Base-by-base conservation (phyloP, 2,888 invertebrate genomes). In the Drosophila kuntzei region DNA sequence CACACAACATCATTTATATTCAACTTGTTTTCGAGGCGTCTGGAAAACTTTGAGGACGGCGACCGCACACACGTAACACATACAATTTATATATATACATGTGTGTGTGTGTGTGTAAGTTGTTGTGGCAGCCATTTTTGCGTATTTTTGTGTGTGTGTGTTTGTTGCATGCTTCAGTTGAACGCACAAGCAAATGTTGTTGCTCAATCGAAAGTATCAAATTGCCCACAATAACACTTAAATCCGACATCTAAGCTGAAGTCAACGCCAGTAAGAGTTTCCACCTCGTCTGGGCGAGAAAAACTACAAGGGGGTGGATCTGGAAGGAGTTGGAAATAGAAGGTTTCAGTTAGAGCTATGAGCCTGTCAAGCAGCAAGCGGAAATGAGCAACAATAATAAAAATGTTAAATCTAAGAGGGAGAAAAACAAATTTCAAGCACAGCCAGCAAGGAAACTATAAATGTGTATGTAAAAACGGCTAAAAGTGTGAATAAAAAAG, bases 171-270 rank as follows among this genome's bases (percentile, higher is more conserved):
- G 88, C 75, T 80, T 70, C 83, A 86, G 68, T 87, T 82, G 83
- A 83, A 86, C 83, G 83, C 84, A 80, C 84, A 83, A 80, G 80
- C 80, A 80, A 88, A 89, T 86, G 84, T 81, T 89, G 79, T 87
- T 87, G 83, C 83, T 88, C 89, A 90, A 90, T 90, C 89, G 89
- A 89, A 90, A 90, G 87, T 90, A 89, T 90, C 86, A 83, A 90
- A 90, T 90, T 87, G 88, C 90, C 87, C 88, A 83, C 86, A 90
- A 89, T 89, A 87, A 89, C 89, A 90, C 90, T 90, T 87, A 83
- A 84, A 87, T 78, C 87, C 87, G 66, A 76, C 76, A 73, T 68
- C 76, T 69, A 77, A 77, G 83, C 75, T 55, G 63, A 86, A 88
- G 80, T 80, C 83, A 87, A 71, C 82, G 60, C 25, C 41, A 61